Percentiles rank a stretch among this genome's conserved stretches.
phyloP scores from a whole-genome alignment of 2,113 vertebrate genomes.

The Prionailurus viverrinus region DNA sequence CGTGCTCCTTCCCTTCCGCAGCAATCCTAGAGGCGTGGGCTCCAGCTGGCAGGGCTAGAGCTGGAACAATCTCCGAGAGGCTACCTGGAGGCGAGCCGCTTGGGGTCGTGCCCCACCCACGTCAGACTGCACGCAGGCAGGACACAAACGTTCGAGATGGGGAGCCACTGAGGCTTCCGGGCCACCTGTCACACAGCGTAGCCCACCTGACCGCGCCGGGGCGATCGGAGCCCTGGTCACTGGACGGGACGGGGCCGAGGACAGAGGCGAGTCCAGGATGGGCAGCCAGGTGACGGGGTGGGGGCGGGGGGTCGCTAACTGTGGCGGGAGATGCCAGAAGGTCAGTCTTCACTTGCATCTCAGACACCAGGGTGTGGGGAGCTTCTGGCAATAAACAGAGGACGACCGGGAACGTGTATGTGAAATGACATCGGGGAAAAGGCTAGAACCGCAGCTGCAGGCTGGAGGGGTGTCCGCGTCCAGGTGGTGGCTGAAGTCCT shows the following conservation, averaged over 20 bases:
- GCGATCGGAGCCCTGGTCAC: background rate
- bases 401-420: fast-evolving
- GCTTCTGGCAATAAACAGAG: background rate
- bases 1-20: too few relatives aligned
- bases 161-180: background rate
- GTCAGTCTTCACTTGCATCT: fast-evolving
- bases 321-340: background rate
- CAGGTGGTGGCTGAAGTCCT: background rate
- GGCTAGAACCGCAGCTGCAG: background rate
- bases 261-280: background rate
- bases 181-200: too few relatives aligned
- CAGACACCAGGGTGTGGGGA: background rate
- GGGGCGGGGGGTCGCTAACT: background rate
- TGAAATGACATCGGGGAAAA: background rate
- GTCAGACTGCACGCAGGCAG: fast-evolving
- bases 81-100: background rate
- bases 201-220: too few relatives aligned
- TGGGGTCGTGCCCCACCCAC: background rate
- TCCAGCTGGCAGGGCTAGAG: fast-evolving
- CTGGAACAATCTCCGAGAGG: too few relatives aligned
- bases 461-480: background rate
- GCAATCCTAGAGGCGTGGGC: background rate
- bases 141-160: fast-evolving
- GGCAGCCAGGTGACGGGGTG: too few relatives aligned
- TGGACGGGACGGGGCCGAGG: fast-evolving